These are phyloP conservation scores for Antedon bifida DNA, from an alignment of 35 echinoderm and acorn worm genomes.

Conservation along the genomic window DNA sequence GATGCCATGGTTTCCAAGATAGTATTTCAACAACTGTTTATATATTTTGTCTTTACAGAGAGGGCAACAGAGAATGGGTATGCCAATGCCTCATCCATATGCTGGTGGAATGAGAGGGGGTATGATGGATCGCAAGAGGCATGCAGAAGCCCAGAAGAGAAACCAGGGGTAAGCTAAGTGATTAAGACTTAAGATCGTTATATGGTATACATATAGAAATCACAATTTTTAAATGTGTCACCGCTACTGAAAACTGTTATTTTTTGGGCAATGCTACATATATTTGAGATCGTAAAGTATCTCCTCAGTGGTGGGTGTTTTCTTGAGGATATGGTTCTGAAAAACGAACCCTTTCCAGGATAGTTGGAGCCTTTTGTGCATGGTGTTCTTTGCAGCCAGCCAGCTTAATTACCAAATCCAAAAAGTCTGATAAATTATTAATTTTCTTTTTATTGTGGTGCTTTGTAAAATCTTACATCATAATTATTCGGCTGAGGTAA, in stretches of 20 bases:
- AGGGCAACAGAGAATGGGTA: constrained; percentile 67
- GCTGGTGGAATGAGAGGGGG: constrained; percentile 52
- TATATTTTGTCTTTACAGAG: neutral
- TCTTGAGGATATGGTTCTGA: no score
- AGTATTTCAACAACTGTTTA: no score
- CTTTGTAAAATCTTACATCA: no score
- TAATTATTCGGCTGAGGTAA: no score
- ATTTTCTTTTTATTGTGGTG: no score
- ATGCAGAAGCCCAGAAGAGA: constrained; percentile 86
- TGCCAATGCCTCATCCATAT: constrained; percentile 88
- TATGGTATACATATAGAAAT: neutral
- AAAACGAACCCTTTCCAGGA: no score
- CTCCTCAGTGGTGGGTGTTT: neutral
- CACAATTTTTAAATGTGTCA: neutral
- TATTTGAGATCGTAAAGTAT: neutral
- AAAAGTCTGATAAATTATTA: no score
- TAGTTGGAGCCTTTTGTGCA: no score
- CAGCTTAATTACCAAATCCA: no score
- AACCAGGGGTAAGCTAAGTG: constrained; percentile 62
- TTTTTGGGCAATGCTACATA: neutral
- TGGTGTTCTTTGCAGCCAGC: no score
- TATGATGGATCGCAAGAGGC: constrained; percentile 72
- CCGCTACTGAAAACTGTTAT: neutral
- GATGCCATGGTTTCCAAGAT: no score
- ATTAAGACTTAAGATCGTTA: neutral